A percentile compares a stretch with the other conserved stretches of the same genome.
These are phyloP conservation scores for Crotalus horridus DNA, from an alignment of 2,113 vertebrate genomes.

Conservation along the genomic window DNA sequence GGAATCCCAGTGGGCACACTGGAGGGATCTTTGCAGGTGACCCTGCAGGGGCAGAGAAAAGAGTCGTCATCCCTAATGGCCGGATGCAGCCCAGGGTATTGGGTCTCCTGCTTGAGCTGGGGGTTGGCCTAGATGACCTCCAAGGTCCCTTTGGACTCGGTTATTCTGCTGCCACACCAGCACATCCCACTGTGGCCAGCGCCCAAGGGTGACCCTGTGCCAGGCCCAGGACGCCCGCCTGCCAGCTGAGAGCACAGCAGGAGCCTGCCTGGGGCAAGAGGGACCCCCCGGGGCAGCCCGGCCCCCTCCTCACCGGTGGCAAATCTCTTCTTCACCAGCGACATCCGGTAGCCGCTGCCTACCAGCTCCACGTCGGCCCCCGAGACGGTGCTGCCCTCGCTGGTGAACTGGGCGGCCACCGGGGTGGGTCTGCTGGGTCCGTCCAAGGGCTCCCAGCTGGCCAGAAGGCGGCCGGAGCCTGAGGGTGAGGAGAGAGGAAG, in stretches of 20 bases:
- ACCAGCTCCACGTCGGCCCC: constrained; percentile 88
- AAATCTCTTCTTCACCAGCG: constrained; percentile 91
- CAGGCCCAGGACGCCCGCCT: background rate
- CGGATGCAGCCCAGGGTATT: background rate
- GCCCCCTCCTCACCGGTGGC: constrained; percentile 80
- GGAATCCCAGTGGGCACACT: no score
- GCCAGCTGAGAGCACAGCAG: background rate
- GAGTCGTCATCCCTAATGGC: background rate
- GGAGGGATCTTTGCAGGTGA: background rate
- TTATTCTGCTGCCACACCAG: no score
- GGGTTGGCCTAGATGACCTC: background rate
- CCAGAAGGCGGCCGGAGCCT: constrained; percentile 81
- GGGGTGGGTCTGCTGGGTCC: constrained; percentile 81
- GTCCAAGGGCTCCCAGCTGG: constrained; percentile 87
- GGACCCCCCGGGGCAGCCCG: no score
- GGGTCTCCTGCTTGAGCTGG: no score
- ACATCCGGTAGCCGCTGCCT: constrained; percentile 89
- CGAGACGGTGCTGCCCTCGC: constrained; percentile 85
- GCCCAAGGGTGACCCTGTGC: no score
- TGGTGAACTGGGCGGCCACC: constrained; percentile 89
- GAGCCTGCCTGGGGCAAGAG: background rate
- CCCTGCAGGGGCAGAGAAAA: background rate
- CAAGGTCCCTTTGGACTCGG: no score
- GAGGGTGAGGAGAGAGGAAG: background rate
- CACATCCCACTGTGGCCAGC: no score